These are phyloP conservation scores for Pentalonia nigronervosa DNA, from an alignment of 1,140 invertebrate genomes.

Conservation along the genomic window DNA sequence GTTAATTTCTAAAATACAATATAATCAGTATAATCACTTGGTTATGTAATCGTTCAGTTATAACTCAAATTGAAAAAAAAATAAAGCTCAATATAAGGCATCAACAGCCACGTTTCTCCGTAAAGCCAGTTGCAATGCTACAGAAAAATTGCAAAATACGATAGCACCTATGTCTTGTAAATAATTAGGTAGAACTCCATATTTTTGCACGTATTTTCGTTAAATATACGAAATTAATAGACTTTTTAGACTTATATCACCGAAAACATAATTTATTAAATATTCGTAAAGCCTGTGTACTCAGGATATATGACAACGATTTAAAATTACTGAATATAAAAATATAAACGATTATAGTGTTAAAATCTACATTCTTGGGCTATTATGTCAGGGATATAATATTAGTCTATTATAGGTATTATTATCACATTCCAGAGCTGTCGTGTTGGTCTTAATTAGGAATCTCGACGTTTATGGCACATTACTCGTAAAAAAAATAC, in stretches of 20 bases:
- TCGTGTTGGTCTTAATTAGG: background rate
- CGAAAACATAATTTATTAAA: background rate
- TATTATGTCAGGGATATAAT: background rate
- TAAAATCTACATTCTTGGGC: background rate
- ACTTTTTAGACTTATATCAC: background rate
- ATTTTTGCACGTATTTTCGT: background rate
- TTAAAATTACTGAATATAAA: background rate
- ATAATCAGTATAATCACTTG: background rate
- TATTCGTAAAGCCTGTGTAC: background rate
- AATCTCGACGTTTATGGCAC: background rate
- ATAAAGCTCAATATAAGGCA: background rate
- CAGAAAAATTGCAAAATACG: background rate
- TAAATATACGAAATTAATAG: background rate
- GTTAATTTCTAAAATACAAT: background rate
- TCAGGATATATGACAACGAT: background rate
- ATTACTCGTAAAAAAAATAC: background rate
- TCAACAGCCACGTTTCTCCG: background rate
- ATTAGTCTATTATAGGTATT: background rate
- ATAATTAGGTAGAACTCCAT: background rate
- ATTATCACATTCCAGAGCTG: background rate
- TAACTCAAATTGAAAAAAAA: background rate
- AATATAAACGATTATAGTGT: background rate
- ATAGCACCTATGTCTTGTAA: background rate
- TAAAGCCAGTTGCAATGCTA: background rate
- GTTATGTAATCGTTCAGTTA: background rate